Base-by-base conservation (phyloP, 2,797 vertebrate genomes). In the Lacerta agilis region DNA sequence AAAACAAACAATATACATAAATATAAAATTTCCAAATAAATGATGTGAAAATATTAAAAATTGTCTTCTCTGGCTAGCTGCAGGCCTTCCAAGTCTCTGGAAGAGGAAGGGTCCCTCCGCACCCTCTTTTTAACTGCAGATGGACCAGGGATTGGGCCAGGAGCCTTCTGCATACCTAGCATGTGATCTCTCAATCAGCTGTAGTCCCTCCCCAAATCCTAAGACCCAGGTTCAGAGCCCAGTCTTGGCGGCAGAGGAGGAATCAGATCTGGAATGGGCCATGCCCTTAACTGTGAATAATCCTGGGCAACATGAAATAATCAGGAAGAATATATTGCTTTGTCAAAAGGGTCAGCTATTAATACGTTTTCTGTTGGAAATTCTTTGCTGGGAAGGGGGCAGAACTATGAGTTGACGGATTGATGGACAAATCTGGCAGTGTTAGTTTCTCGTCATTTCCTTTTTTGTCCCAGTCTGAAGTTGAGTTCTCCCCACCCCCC, bases 281-380 rank as follows among this genome's bases (percentile, higher is more conserved):
- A 38, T 81, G 33, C 9, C 79, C 36, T 66, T 15, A 11, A 61
- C 23, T 25, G 58, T 25, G 36, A 66, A 41, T 33, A 15, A 27
- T 66, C 3, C 6, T 15, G 33, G 25, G 27, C 10, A 3, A 3
- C 33, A 80, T 23, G 36, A 58, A 95, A 36, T 73, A 66, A 93
- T 81, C 84, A 93, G 89, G 92, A 93, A 89, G 78, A 90, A 92
- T 90, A 88, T 25, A 79, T n/a, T 49, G 29, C 25, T 45, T 55
- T 55, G 55, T 55, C 49, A 61, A 77, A 90, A 94, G 88, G 3
- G 67, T 78, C 64, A 15, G 36, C 92, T 87, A 89, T 92, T 91
- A 85, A 79, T 58, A 94, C 86, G 87, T 92, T 90, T 91, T 93
- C 91, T 90, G 38, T 89, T 91, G 67, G 8, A 29, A 82, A 66